A percentile compares a stretch with the other conserved stretches of the same genome.
Conservation (phyloP, 2,113 vertebrate genomes). For the Fulica atra region DNA sequence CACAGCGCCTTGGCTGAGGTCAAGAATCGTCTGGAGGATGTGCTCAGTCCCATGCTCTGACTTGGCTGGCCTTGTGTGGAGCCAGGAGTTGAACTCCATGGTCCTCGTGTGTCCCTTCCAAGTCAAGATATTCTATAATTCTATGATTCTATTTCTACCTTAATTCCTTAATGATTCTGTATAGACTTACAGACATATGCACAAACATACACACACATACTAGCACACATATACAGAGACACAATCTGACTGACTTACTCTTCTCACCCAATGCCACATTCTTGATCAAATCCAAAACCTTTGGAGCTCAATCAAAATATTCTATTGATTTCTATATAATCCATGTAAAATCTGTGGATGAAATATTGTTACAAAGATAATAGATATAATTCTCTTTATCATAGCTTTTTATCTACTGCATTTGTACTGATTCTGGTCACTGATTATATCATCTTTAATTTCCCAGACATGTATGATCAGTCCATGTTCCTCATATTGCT, state of each 20-base stretch:
- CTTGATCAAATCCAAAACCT: not conserved
- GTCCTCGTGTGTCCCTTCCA: no score
- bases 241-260: not conserved
- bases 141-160: not conserved
- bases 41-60: no score
- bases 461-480: no score
- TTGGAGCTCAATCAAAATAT: not conserved
- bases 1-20: no score
- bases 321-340: not conserved
- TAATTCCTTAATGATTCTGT: not conserved
- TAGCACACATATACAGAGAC: fast-evolving
- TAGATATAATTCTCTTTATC: not conserved
- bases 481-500: not conserved
- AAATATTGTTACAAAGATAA: not conserved
- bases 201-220: not conserved
- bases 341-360: fast-evolving
- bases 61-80: no score
- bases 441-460: not conserved
- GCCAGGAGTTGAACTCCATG: no score
- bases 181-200: no score
- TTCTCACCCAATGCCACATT: not conserved
- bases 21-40: no score
- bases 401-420: not conserved
- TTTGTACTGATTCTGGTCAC: not conserved
- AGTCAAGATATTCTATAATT: no score